Evolutionary conservation across 2,113 vertebrate species (phyloP).

Genomic region (Crotalus horridus): DNA sequence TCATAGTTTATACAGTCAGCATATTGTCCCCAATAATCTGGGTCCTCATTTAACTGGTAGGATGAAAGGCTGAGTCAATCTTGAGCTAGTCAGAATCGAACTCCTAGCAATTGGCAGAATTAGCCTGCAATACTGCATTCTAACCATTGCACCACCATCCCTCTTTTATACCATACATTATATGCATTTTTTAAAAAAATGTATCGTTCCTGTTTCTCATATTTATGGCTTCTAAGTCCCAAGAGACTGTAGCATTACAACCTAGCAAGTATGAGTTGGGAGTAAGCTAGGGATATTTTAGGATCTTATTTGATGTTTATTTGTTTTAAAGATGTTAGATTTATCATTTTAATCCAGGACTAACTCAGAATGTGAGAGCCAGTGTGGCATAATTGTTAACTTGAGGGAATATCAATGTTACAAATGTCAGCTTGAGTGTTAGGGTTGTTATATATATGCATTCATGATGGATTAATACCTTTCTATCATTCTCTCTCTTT

Average conservation of each 20-base stretch:
- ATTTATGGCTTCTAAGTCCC: not conserved
- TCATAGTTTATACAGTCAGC: too few relatives aligned
- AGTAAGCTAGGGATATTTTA: not conserved
- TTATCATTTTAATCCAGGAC: not conserved
- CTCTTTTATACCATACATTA: too few relatives aligned
- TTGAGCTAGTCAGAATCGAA: too few relatives aligned
- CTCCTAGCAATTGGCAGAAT: too few relatives aligned
- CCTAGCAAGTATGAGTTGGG: not conserved
- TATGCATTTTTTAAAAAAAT: not conserved
- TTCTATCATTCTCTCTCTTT: not conserved
- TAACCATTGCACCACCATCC: too few relatives aligned
- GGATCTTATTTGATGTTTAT: not conserved
- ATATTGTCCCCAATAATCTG: too few relatives aligned
- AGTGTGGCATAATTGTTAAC: not conserved
- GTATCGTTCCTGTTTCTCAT: not conserved
- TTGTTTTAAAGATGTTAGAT: not conserved
- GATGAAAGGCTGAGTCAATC: too few relatives aligned
- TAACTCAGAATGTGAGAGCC: not conserved
- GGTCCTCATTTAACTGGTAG: too few relatives aligned
- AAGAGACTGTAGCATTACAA: not conserved
- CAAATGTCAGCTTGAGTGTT: not conserved
- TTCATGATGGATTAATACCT: not conserved
- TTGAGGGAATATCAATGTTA: not conserved
- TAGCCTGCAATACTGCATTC: too few relatives aligned
- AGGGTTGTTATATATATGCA: not conserved